These are phyloP conservation scores for Diabrotica virgifera DNA, from an alignment of 1,140 invertebrate species.

Conservation along the genomic window DNA sequence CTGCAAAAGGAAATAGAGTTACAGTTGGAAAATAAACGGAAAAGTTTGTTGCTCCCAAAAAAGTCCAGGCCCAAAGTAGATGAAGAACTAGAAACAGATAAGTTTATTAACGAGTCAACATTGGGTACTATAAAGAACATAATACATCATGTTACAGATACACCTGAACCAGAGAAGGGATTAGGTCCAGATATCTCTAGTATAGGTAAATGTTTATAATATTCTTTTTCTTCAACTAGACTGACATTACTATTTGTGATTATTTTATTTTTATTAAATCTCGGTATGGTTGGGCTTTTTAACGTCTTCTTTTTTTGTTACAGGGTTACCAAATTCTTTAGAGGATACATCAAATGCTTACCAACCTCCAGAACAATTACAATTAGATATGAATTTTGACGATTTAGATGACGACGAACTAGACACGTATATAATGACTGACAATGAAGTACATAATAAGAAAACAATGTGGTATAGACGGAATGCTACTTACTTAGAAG, in stretches of 20 bases:
- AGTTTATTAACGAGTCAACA: constrained; percentile 60
- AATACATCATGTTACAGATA: constrained; percentile 24
- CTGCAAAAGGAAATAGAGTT: constrained; percentile 72
- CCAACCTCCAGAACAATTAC: constrained; percentile 33
- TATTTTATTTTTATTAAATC: too few relatives aligned
- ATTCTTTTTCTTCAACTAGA: too few relatives aligned
- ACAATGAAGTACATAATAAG: constrained; percentile 76
- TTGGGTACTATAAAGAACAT: constrained; percentile 51
- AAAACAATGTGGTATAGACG: constrained; percentile 78
- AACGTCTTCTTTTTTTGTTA: not conserved
- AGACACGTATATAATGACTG: constrained; percentile 81
- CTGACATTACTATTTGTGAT: too few relatives aligned
- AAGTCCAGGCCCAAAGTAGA: not conserved
- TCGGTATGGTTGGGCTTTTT: too few relatives aligned
- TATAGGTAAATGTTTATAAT: constrained; percentile 30
- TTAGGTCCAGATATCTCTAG: constrained; percentile 46
- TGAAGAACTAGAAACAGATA: constrained; percentile 32
- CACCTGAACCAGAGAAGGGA: constrained; percentile 22
- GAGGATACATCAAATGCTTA: constrained; percentile 44
- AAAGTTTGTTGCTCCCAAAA: constrained; percentile 31
- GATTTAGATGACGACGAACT: constrained; percentile 88
- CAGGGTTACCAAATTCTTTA: constrained; percentile 38
- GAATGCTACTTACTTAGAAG: constrained; percentile 79
- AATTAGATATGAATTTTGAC: constrained; percentile 62
- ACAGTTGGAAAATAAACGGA: constrained; percentile 65